Evolutionary conservation across 2,797 vertebrate genomes (phyloP).

Genomic region (Anas acuta): DNA sequence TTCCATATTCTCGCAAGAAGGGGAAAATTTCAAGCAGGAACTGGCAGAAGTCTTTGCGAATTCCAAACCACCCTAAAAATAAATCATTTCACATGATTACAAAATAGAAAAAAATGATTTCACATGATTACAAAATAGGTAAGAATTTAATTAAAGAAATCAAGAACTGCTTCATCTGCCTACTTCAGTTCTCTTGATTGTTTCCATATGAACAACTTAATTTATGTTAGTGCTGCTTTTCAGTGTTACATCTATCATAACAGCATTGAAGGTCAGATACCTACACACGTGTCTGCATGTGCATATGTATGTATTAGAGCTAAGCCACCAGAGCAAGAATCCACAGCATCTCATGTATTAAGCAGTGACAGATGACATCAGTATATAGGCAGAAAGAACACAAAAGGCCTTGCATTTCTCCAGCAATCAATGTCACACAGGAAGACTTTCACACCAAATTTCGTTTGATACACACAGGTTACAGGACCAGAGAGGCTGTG

Average conservation of each 20-base stretch:
- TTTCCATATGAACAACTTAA: neutral
- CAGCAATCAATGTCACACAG: neutral
- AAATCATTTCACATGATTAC: neutral
- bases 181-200: neutral
- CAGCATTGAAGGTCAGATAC: neutral
- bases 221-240: neutral
- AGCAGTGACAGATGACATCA: neutral
- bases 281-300: neutral
- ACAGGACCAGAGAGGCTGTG: neutral
- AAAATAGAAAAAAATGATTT: neutral
- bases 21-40: constrained; percentile 97
- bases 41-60: constrained; percentile 98
- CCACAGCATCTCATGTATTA: neutral
- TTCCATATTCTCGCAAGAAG: constrained; percentile 95
- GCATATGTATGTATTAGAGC: neutral
- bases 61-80: constrained; percentile 95
- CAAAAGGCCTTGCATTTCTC: neutral
- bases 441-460: neutral
- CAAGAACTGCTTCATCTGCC: neutral
- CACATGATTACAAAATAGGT: neutral
- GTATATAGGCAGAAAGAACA: neutral
- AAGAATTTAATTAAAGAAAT: neutral
- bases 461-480: neutral
- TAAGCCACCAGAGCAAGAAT: neutral
- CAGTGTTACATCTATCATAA: neutral